A percentile compares a stretch with the other conserved stretches of the same genome.
phyloP scores from a whole-genome alignment of 37 sponge, comb jelly and placozoan genomes.

The Haliclona indistincta region DNA sequence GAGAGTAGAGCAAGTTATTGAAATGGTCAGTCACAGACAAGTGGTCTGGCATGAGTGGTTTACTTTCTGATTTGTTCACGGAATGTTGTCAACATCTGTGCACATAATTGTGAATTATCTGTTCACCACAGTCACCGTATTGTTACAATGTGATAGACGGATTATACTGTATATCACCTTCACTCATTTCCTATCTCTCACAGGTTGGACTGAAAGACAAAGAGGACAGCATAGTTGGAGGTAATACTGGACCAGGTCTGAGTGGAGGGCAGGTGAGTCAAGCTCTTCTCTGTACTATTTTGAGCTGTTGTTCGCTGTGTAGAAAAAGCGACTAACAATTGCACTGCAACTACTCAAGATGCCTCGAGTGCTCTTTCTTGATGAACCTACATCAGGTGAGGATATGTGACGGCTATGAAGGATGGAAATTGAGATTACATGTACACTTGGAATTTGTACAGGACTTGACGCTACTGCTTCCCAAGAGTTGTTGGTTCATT shows the following conservation, averaged over 20 bases:
- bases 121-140: no score
- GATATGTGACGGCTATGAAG: conserved; percentile 4
- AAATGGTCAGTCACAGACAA: neutral
- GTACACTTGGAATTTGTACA: neutral
- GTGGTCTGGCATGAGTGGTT: neutral
- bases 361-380: conserved; percentile 70
- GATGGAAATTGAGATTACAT: neutral
- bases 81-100: neutral
- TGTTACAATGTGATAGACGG: neutral
- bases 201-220: conserved; percentile 72
- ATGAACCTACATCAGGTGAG: conserved; percentile 82
- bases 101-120: neutral
- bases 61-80: neutral
- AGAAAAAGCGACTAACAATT: conserved; percentile 57
- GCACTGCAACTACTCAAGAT: conserved; percentile 70
- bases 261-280: conserved; percentile 99
- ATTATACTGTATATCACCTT: neutral
- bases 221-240: conserved; percentile 85
- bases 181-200: neutral
- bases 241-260: conserved; percentile 76
- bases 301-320: no score
- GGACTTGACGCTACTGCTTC: conserved; percentile 78
- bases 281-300: no score
- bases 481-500: conserved; percentile 61
- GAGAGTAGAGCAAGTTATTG: conserved; percentile 2